Conservation (phyloP, 2,113 vertebrate species). For the Lepus timidus region DNA sequence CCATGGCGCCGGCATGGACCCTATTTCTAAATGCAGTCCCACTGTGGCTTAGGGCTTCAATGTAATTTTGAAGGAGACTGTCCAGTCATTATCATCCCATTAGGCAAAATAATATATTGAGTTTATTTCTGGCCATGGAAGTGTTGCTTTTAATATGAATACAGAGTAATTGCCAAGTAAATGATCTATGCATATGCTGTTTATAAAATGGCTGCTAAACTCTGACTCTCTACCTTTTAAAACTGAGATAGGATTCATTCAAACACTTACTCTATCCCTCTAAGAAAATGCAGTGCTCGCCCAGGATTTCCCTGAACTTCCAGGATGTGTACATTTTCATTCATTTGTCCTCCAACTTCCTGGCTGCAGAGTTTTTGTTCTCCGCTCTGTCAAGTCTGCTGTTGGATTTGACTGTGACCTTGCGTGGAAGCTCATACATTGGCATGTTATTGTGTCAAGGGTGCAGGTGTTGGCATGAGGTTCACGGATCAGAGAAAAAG, state of each 20-base stretch:
- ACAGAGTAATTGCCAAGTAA: not conserved
- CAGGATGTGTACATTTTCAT: not conserved
- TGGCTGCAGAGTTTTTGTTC: not conserved
- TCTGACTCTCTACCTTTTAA: not conserved
- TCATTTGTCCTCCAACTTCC: not conserved
- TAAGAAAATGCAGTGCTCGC: not conserved
- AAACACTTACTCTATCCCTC: not conserved
- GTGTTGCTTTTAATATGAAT: not conserved
- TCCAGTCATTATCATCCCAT: not conserved
- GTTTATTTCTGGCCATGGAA: not conserved
- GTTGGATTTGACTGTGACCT: not conserved
- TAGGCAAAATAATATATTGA: not conserved
- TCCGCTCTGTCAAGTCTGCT: not conserved
- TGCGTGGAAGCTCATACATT: not conserved
- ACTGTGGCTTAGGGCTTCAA: not conserved
- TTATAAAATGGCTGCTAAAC: not conserved
- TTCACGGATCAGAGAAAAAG: not conserved
- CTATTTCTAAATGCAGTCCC: not conserved
- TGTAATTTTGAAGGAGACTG: not conserved
- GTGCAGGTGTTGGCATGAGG: not conserved
- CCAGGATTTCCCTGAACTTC: not conserved
- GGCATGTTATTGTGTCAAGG: not conserved
- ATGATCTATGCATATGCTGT: not conserved
- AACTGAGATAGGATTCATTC: not conserved
- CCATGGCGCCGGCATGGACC: no score